Evolutionary conservation across 2,888 invertebrate genomes (phyloP), one percentile per base, ranked within the genome.

Genomic region (Auanema freiburgensis): DNA sequence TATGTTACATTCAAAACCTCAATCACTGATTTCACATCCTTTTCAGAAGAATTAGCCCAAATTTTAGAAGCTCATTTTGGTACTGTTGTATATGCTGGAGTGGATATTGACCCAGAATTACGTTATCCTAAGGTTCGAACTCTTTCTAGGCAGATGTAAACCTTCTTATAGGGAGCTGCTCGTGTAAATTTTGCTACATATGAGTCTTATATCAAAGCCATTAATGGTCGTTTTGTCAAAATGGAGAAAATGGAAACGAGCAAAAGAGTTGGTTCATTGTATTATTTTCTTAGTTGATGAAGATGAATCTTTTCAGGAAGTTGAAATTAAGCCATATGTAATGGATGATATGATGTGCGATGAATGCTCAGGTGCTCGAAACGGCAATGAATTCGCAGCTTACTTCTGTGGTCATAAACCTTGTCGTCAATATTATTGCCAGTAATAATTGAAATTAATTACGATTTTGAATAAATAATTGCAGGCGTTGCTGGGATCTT

Each of bases 331-430:
- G 87, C 97, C 97, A 71, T 98, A 98, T 87, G 96, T 98, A 74
- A 88, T 98, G 84, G 97, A 98, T 86, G 97, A 98, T 87, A 97
- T 98, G 88, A 93, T 96, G 92, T 98, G 98, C 86, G 97, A 98
- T 86, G 97, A 97, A 87, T 98, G 98, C 87, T 93, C 94, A 83
- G 97, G 97, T 72, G 92, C 93, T 67, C 90, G 95, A 67, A 96
- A 96, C 87, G 93, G 93, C 69, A 94, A 95, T 76, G 96, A 97
- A 87, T 97, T 95, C 86, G 97, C 97, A 74, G 96, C 97, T 21
- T 98, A 97, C 88, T 98, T 98, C 88, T 98, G 97, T 89, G 96
- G 97, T 81, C 96, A 97, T 86, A 95, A 97, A 81, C 94, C 94
- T 79, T 98, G 98, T 86, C 90, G 98, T 84, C 97, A 58, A 23